Conservation (phyloP, 2,797 vertebrate genomes). For the Catostomus latipinnis region DNA sequence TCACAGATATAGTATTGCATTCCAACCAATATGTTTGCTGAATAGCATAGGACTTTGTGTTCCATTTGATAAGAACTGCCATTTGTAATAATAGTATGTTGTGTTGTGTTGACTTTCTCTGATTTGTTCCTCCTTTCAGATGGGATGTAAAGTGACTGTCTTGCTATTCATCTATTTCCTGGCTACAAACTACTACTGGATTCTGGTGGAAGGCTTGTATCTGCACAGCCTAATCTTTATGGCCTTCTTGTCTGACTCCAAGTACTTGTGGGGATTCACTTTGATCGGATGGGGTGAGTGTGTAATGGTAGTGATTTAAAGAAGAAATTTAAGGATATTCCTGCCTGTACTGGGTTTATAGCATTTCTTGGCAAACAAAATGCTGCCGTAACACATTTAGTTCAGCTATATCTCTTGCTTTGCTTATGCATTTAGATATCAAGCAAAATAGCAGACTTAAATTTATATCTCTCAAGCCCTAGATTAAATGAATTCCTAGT, state of each 20-base stretch:
- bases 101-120: not conserved
- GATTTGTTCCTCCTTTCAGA: slow-evolving; percentile 27
- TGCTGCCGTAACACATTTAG: not conserved
- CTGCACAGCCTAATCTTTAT: slow-evolving; percentile 92
- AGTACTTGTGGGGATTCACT: slow-evolving; percentile 83
- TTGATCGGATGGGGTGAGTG: slow-evolving; percentile 62
- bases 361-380: not conserved
- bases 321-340: slow-evolving; percentile 1
- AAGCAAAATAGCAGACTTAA: not conserved
- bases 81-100: too few species aligned
- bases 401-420: not conserved
- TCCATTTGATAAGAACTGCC: not conserved
- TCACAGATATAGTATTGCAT: too few species aligned
- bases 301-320: not conserved
- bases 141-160: slow-evolving; percentile 88
- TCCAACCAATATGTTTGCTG: too few species aligned
- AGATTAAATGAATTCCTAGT: too few species aligned
- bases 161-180: slow-evolving; percentile 92
- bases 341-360: not conserved
- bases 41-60: too few species aligned
- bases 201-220: slow-evolving; percentile 91
- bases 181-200: slow-evolving; percentile 94
- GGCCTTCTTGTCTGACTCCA: slow-evolving; percentile 89
- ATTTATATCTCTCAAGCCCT: too few species aligned
- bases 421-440: not conserved